Conservation (phyloP, 2,888 invertebrate genomes). For the Drosophila ustulata region DNA sequence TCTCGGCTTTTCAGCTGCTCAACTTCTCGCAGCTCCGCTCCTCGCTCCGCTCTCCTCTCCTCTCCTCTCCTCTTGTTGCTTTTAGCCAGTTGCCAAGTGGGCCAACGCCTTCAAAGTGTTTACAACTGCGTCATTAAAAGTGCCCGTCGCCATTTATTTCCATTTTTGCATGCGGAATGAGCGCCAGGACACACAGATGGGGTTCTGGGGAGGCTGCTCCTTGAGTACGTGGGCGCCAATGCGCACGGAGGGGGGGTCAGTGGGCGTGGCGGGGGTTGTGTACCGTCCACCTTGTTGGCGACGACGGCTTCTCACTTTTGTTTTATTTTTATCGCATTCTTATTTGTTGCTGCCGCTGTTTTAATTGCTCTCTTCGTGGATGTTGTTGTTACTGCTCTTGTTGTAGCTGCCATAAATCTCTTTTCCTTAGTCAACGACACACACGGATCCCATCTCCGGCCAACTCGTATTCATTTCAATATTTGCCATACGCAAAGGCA, state of each 20-base stretch:
- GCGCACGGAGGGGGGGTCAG: background rate
- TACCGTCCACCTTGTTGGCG: conserved; percentile 37
- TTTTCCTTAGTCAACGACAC: conserved; percentile 51
- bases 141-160: conserved; percentile 66
- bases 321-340: conserved; percentile 70
- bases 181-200: background rate
- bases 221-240: conserved; percentile 9
- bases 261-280: background rate
- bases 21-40: conserved; percentile 18
- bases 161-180: conserved; percentile 31
- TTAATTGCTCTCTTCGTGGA: conserved; percentile 62
- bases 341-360: conserved; percentile 65
- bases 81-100: conserved; percentile 49
- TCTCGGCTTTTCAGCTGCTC: background rate
- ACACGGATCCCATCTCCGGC: conserved; percentile 19
- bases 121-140: conserved; percentile 77
- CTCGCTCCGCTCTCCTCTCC: background rate
- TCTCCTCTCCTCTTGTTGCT: background rate
- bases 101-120: conserved; percentile 70
- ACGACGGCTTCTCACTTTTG: conserved; percentile 64
- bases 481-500: conserved; percentile 40
- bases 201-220: conserved; percentile 10
- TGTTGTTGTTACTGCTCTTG: conserved; percentile 15
- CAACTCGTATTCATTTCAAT: conserved; percentile 45
- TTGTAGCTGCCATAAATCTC: conserved; percentile 53